These are phyloP conservation scores for Linhomoeus sp. DNA, from an alignment of 2,888 invertebrate species.

Conservation along the genomic window DNA sequence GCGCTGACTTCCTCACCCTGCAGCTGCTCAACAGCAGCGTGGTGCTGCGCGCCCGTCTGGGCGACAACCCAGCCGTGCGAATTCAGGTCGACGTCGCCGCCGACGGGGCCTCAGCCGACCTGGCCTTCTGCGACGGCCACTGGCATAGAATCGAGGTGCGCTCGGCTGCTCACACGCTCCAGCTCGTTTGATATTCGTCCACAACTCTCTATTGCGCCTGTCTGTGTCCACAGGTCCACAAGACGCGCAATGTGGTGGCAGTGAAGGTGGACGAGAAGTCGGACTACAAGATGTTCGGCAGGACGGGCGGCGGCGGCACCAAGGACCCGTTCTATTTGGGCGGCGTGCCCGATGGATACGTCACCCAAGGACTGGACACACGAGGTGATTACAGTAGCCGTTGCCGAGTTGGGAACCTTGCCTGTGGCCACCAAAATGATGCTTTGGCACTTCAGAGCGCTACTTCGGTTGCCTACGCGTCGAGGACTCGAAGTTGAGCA, in stretches of 20 bases:
- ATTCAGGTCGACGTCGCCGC: too few relatives aligned
- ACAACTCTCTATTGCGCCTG: too few relatives aligned
- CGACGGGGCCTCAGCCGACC: too few relatives aligned
- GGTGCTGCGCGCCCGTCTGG: slow-evolving; percentile 27
- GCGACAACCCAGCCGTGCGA: too few relatives aligned
- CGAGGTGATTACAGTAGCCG: background rate
- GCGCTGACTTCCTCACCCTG: slow-evolving; percentile 52
- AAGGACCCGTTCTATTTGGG: slow-evolving; percentile 67
- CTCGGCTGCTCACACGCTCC: too few relatives aligned
- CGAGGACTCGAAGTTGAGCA: too few relatives aligned
- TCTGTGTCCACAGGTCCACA: slow-evolving; percentile 40
- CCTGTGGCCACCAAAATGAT: too few relatives aligned
- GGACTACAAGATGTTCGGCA: slow-evolving; percentile 48
- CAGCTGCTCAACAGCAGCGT: slow-evolving; percentile 67
- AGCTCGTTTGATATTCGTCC: too few relatives aligned
- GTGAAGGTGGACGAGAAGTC: slow-evolving; percentile 59
- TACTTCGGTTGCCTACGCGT: too few relatives aligned
- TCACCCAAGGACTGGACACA: background rate
- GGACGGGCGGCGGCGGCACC: slow-evolving; percentile 48
- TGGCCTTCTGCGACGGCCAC: slow-evolving; percentile 64
- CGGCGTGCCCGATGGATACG: slow-evolving; percentile 44
- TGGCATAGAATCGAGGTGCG: slow-evolving; percentile 54
- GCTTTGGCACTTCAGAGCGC: too few relatives aligned
- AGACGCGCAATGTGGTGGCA: slow-evolving; percentile 63
- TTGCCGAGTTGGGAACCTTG: too few relatives aligned